Conservation (phyloP, 2,888 invertebrate species). For the Caenorhabditis sinica region DNA sequence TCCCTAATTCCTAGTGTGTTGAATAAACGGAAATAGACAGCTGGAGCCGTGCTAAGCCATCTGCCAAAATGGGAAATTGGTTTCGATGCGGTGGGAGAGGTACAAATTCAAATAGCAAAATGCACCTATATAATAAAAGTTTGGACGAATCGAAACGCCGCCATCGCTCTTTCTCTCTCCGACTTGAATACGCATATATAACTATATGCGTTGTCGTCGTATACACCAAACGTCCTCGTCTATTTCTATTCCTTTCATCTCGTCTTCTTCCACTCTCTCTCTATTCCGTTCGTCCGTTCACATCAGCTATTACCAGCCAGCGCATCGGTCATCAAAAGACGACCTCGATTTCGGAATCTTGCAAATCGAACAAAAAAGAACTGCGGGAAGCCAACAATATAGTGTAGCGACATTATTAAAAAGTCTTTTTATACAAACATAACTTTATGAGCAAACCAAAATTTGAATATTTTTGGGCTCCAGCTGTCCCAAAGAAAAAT, state of each 20-base stretch:
- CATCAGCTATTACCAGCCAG: neutral
- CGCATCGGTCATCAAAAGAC: constrained; percentile 1
- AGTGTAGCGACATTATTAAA: no score
- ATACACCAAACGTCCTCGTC: neutral
- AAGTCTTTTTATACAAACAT: no score
- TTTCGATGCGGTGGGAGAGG: no score
- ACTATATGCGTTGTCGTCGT: constrained; percentile 19
- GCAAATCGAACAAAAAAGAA: constrained; percentile 6
- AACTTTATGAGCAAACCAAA: neutral
- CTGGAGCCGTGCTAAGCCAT: no score
- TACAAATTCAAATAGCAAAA: neutral
- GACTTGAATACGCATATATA: neutral
- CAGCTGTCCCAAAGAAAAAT: neutral
- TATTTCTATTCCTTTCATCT: constrained; percentile 1
- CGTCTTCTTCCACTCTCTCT: neutral
- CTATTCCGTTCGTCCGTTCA: constrained; percentile 1
- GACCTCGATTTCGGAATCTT: constrained; percentile 23
- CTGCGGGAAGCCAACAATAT: constrained; percentile 2
- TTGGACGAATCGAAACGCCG: neutral
- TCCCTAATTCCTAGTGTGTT: no score
- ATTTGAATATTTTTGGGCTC: neutral
- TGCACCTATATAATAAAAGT: neutral
- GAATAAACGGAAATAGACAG: no score
- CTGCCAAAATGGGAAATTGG: no score
- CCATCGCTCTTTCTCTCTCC: no score